Evolutionary conservation across 2,113 vertebrate genomes (phyloP), one percentile per base, ranked within the genome.

Genomic region (Corythaixoides concolor): DNA sequence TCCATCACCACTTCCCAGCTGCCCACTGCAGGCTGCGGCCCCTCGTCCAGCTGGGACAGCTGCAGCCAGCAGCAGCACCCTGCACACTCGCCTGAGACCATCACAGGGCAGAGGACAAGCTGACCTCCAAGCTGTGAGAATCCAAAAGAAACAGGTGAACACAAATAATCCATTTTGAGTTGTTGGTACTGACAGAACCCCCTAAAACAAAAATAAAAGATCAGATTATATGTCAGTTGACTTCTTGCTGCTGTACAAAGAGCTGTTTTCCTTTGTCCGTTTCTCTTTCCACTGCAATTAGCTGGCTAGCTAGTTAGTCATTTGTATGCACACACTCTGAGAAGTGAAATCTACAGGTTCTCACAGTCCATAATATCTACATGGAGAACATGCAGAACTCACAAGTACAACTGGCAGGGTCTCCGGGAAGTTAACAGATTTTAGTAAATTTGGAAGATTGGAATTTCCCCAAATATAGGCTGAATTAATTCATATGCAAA

Each of bases 401-500:
- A 22, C 35, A 33, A 78, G 33, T 18, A 21, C 70, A 59, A 41
- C 18, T 2, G 17, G 74, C 49, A 89, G 72, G 53, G 41, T 85
- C 50, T 75, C 74, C 91, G 83, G 75, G 17, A 58, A 82, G 63
- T 35, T 87, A 89, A 90, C 22, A 68, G 80, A 73, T 76, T 81
- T 73, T 45, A 76, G 73, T 78, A 76, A 94, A 89, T 68, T 92
- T 58, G 14, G 21, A 68, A 66, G 69, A 87, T 3, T 85, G 73
- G 49, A 93, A 84, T 91, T 94, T 92, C 67, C 85, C 75, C 7
- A 2, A 91, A 73, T 49, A 77, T 32, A 74, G 72, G 49, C 43
- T 66, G 85, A 89, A 89, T 77, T 85, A 85, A 95, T 95, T 95
- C 69, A 73, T 88, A 92, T 87, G 59, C 88, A 47, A 56, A 94